phyloP scores from a whole-genome alignment of 2,888 invertebrate species.

The Lobophora halterata region DNA sequence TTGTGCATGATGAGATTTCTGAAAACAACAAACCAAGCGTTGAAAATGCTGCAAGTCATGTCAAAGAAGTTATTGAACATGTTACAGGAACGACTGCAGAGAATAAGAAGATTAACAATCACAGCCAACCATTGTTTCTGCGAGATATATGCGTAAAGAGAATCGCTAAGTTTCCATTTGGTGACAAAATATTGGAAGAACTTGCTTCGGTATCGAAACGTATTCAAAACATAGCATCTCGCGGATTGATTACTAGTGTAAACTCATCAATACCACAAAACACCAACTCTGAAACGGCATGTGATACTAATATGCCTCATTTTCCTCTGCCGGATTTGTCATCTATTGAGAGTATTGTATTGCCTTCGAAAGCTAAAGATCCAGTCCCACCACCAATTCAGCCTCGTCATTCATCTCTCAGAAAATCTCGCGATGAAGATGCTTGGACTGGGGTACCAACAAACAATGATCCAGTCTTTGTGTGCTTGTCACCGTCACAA shows the following conservation, averaged over 20 bases:
- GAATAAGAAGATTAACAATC: slow-evolving; percentile 29
- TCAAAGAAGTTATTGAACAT: slow-evolving; percentile 70
- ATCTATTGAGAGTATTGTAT: slow-evolving; percentile 64
- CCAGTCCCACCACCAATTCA: slow-evolving; percentile 63
- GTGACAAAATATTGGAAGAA: slow-evolving; percentile 84
- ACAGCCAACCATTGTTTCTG: slow-evolving; percentile 70
- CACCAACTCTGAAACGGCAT: slow-evolving; percentile 22
- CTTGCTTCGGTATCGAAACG: slow-evolving; percentile 83
- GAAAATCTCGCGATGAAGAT: slow-evolving; percentile 60
- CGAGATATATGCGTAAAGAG: slow-evolving; percentile 84
- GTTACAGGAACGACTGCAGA: slow-evolving; percentile 53
- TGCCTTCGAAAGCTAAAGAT: slow-evolving; percentile 43
- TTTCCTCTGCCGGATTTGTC: slow-evolving; percentile 72
- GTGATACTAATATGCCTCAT: slow-evolving; percentile 59
- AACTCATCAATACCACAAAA: slow-evolving; percentile 18
- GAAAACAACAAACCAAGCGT: slow-evolving; percentile 39
- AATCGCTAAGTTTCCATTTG: slow-evolving; percentile 85
- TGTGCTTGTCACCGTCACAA: slow-evolving; percentile 88
- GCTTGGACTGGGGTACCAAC: slow-evolving; percentile 83
- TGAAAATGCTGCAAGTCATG: slow-evolving; percentile 47
- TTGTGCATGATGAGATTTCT: slow-evolving; percentile 69
- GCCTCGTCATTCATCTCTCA: slow-evolving; percentile 66
- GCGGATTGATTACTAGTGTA: slow-evolving; percentile 30
- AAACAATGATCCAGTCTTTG: slow-evolving; percentile 79
- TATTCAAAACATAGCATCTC: slow-evolving; percentile 62